A percentile compares a stretch with the other conserved stretches of the same genome.
Evolutionary conservation across 2,888 invertebrate genomes (phyloP).

Genomic region (Ormyrus rosae): DNA sequence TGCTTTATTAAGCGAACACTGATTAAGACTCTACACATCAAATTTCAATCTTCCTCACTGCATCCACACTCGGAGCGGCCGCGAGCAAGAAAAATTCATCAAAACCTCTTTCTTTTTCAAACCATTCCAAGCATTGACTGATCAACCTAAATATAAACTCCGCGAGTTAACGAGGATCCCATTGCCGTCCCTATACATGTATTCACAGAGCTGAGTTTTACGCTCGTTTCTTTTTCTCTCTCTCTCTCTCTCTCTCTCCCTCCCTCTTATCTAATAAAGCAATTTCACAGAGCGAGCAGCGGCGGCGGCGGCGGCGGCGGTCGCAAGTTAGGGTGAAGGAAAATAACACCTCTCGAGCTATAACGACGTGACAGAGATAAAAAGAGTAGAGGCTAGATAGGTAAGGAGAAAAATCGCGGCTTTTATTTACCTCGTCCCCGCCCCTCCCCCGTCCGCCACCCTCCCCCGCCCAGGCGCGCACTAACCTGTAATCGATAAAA

Average conservation of each 20-base stretch:
- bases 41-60: too few species aligned
- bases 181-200: not conserved
- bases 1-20: too few species aligned
- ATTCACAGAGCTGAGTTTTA: not conserved
- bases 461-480: not conserved
- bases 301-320: too few species aligned
- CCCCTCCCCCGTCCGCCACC: not conserved
- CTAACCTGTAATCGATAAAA: slow-evolving; percentile 48
- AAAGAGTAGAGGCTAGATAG: slow-evolving; percentile 45
- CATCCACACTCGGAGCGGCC: too few species aligned
- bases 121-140: too few species aligned
- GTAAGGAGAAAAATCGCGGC: slow-evolving; percentile 38
- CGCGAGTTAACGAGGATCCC: too few species aligned
- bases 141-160: too few species aligned
- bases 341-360: slow-evolving; percentile 42
- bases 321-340: slow-evolving; percentile 8
- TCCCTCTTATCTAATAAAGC: slow-evolving; percentile 46
- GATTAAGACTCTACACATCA: too few species aligned
- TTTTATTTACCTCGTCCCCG: slow-evolving; percentile 38
- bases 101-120: too few species aligned
- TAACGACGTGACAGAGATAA: slow-evolving; percentile 42
- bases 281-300: slow-evolving; percentile 24
- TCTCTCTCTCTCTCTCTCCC: not conserved
- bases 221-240: slow-evolving; percentile 10
- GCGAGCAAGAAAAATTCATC: too few species aligned